phyloP scores from a whole-genome alignment of 2,888 invertebrate genomes.

The Oxystoma pomonae region DNA sequence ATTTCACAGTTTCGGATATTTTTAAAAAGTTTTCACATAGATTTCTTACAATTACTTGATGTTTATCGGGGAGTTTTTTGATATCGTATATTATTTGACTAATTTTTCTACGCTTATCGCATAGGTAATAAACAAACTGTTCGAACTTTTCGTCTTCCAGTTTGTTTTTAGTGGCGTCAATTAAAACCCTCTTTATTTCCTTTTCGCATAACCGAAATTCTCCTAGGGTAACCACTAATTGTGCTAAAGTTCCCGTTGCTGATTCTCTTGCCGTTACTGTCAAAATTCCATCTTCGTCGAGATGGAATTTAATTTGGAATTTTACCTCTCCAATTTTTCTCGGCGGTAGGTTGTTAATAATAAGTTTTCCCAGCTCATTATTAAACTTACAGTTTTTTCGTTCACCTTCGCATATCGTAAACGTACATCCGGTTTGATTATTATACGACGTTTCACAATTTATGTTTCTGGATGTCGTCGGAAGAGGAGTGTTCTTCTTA shows the following conservation, averaged over 20 bases:
- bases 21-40: neutral
- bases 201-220: slow-evolving; percentile 21
- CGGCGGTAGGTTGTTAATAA: slow-evolving; percentile 21
- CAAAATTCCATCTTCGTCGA: slow-evolving; percentile 30
- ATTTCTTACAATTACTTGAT: neutral
- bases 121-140: slow-evolving; percentile 12
- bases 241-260: neutral
- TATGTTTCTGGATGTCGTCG: slow-evolving; percentile 7
- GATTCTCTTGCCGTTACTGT: slow-evolving; percentile 24
- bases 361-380: slow-evolving; percentile 18
- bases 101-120: neutral
- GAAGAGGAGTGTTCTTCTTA: slow-evolving; percentile 27
- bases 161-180: slow-evolving; percentile 20
- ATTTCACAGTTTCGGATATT: neutral
- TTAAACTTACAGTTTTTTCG: slow-evolving; percentile 20
- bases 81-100: neutral
- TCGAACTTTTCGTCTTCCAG: slow-evolving; percentile 19
- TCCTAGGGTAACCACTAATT: slow-evolving; percentile 22
- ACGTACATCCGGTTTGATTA: slow-evolving; percentile 18
- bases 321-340: slow-evolving; percentile 18
- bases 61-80: neutral
- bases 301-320: slow-evolving; percentile 12
- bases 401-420: slow-evolving; percentile 29
- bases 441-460: slow-evolving; percentile 18
- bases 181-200: slow-evolving; percentile 20